Base-by-base conservation (phyloP, 2,113 vertebrate genomes). In the Phainopepla nitens region DNA sequence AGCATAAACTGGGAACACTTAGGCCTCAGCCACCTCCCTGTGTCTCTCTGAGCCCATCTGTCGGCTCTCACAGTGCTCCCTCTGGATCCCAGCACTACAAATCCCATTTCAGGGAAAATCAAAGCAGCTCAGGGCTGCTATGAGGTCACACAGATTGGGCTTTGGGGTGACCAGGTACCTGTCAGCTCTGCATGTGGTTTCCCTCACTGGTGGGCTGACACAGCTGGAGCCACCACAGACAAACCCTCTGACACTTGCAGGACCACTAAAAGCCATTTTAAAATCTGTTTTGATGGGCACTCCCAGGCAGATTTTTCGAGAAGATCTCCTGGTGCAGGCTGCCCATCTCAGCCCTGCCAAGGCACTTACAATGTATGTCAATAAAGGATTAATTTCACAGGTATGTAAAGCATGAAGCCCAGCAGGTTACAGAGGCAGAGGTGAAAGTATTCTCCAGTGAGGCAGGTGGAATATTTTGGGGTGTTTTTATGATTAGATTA, bases 1-100 rank as follows among this genome's bases (percentile, higher is more conserved):
- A 31, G 80, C 56, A 71, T 96, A 93, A 96, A 93, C 94, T 89
- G 5, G 13, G 68, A 95, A 24, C 85, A 21, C 78, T 90, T 53
- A 78, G 2, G 50, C 44, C 57, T 72, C 92, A 57, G 75, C 82
- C 85, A 41, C 76, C 42, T 92, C 72, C 82, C 56, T 1, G 0
- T n/a, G 23, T 4, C 33, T 36, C 31, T 14, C 44, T 0, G 0
- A 89, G 76, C 80, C 91, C 94, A 81, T 92, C 93, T 90, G 79
- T 83, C 2, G 0, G 71, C 62, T 90, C 62, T 45, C 1, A 0
- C 3, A 0, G 6, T 1, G 24, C 24, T 92, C 72, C 54, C 45
- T 60, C 68, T 10, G 4, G 7, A 41, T 70, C 58, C 76, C 3
- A 0, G 60, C 1, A 0, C 75, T 21, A 5, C 85, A 81, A 62